phyloP scores from a whole-genome alignment of 2,888 invertebrate species.

The Spatulosminthurus flaviceps region DNA sequence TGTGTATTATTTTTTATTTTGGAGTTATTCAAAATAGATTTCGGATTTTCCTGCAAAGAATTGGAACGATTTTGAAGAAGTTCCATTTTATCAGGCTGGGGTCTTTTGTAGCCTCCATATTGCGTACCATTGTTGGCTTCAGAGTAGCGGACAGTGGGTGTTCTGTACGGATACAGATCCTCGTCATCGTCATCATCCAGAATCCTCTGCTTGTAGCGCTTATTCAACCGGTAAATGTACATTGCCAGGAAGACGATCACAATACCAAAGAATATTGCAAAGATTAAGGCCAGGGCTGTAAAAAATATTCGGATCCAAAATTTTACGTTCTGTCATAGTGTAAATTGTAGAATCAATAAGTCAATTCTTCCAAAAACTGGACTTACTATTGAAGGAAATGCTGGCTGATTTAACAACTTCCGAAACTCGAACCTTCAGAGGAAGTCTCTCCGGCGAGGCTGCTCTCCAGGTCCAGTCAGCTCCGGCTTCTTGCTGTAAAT shows the following conservation, averaged over 20 bases:
- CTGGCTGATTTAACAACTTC: constrained; percentile 48
- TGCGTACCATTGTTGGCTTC: constrained; percentile 49
- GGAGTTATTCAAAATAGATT: constrained; percentile 39
- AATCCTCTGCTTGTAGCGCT: constrained; percentile 76
- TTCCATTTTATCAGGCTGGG: constrained; percentile 51
- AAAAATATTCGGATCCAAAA: too few relatives aligned
- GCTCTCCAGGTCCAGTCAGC: constrained; percentile 63
- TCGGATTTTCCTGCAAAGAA: constrained; percentile 4
- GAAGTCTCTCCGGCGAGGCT: constrained; percentile 52
- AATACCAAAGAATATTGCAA: constrained; percentile 78
- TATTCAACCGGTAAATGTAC: constrained; percentile 80
- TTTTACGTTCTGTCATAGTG: too few relatives aligned
- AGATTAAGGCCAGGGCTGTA: constrained; percentile 78
- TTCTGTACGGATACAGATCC: constrained; percentile 64
- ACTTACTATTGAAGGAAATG: constrained; percentile 59
- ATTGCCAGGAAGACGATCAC: constrained; percentile 76
- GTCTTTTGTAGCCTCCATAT: constrained; percentile 50
- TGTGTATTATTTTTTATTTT: constrained; percentile 43
- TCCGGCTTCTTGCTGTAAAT: constrained; percentile 39
- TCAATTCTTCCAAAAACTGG: background rate
- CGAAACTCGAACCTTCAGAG: constrained; percentile 34
- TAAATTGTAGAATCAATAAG: too few relatives aligned
- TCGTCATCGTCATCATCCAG: constrained; percentile 79
- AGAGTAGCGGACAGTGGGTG: constrained; percentile 53
- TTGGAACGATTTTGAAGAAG: constrained; percentile 36